Evolutionary conservation across 1,140 invertebrate genomes (phyloP).

Genomic region (Homarus americanus): DNA sequence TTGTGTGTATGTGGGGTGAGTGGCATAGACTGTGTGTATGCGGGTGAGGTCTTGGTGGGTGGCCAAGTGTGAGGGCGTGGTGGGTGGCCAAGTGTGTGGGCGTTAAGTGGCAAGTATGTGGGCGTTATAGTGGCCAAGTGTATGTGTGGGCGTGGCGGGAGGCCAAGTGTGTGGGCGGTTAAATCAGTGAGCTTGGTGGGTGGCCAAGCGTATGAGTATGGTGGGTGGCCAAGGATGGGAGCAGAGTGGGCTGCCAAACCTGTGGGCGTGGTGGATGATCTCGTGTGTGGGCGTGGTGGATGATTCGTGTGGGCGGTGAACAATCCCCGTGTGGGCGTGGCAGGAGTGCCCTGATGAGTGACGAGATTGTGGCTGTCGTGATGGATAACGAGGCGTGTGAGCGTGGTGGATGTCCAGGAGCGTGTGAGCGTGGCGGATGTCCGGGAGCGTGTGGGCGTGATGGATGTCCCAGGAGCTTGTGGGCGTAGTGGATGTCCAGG

Average conservation of each 20-base stretch:
- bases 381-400: background rate
- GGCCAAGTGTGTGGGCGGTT: no score
- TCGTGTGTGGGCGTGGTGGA: background rate
- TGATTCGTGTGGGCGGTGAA: conserved; percentile 12
- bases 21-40: background rate
- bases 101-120: background rate
- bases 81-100: conserved; percentile 1
- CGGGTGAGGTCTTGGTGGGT: conserved; percentile 6
- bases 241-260: no score
- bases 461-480: background rate
- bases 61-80: background rate
- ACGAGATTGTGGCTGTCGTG: background rate
- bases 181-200: background rate
- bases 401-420: background rate
- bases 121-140: no score
- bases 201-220: background rate
- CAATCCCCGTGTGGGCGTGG: no score
- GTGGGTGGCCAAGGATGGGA: no score
- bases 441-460: background rate
- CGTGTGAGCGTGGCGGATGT: background rate
- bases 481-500: no score
- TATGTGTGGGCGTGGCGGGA: no score
- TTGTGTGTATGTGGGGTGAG: conserved; percentile 30
- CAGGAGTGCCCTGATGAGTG: background rate
- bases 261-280: conserved; percentile 8